Evolutionary conservation across 1,140 invertebrate genomes (phyloP), one percentile per base, ranked within the genome.

Genomic region (Gryon sp.): DNA sequence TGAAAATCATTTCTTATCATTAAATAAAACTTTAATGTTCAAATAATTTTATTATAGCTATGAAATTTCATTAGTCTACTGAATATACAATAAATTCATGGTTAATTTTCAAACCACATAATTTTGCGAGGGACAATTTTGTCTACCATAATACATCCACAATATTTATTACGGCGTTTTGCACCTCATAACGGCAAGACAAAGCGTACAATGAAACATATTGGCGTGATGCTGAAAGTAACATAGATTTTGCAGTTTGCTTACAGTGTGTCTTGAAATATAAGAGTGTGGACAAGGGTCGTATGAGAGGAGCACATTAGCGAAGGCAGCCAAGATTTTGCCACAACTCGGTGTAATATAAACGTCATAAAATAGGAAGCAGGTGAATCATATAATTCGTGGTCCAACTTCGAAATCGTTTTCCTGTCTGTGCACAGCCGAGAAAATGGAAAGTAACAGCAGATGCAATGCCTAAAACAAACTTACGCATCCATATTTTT

Each of bases 281-380:
- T 55, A 70, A 76, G 43, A 66, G 57, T 40, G 75, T 78, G 76
- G 72, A 81, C 80, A 79, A 76, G 53, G 60, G 60, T 72, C 41
- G 73, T 65, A 73, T 73, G 79, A 79, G 73, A 72, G 74, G 52
- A 74, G 59, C 68, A 52, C 55, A 80, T 74, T 80, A 76, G 73
- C 50, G 43, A 78, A 55, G 77, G 74, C 59, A 82, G 78, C 75
- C 80, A 84, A 84, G 82, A 86, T 84, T 83, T 82, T 79, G 70
- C 78, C 81, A 74, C 80, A 81, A 68, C 76, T 66, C 73, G 77
- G 78, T 82, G 86, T 87, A 87, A 88, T 88, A 88, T 88, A 88
- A 88, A 87, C 84, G 86, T 88, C 86, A 84, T 88, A 88, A 88
- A 88, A 87, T 87, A 88, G 86, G 87, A 86, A 87, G 80, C 87